Percentiles rank a stretch among this genome's conserved stretches.
phyloP scores from a whole-genome alignment of 2,113 vertebrate species.

The Circaetus gallicus region DNA sequence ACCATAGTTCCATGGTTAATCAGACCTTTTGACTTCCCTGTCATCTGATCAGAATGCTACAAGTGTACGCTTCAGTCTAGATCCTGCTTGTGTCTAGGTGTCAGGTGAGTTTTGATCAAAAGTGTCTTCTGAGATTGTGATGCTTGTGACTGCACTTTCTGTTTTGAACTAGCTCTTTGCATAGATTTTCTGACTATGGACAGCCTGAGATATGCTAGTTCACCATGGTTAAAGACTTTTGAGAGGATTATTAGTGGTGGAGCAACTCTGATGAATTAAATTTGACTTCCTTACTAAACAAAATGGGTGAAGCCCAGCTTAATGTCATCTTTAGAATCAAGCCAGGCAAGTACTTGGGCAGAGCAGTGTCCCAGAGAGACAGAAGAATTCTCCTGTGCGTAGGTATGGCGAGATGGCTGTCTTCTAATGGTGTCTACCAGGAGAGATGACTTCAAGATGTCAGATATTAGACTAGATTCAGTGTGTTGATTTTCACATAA shows the following conservation, averaged over 20 bases:
- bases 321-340: not conserved
- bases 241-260: not conserved
- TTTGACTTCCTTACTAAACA: not conserved
- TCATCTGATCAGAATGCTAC: not conserved
- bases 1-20: not conserved
- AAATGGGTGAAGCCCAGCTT: not conserved
- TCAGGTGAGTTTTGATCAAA: not conserved
- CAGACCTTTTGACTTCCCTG: not conserved
- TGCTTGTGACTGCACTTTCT: not conserved
- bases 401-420: not conserved
- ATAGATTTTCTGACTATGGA: not conserved
- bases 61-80: not conserved
- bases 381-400: not conserved
- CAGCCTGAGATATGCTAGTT: not conserved
- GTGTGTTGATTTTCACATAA: not conserved
- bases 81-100: not conserved
- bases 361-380: not conserved
- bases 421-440: not conserved
- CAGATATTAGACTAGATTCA: not conserved
- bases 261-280: not conserved
- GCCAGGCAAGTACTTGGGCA: not conserved
- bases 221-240: not conserved
- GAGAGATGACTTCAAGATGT: not conserved
- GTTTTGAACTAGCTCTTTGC: not conserved
- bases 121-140: not conserved